These are phyloP conservation scores for Dasypogon diadema DNA, from an alignment of 2,888 invertebrate species.

Conservation along the genomic window DNA sequence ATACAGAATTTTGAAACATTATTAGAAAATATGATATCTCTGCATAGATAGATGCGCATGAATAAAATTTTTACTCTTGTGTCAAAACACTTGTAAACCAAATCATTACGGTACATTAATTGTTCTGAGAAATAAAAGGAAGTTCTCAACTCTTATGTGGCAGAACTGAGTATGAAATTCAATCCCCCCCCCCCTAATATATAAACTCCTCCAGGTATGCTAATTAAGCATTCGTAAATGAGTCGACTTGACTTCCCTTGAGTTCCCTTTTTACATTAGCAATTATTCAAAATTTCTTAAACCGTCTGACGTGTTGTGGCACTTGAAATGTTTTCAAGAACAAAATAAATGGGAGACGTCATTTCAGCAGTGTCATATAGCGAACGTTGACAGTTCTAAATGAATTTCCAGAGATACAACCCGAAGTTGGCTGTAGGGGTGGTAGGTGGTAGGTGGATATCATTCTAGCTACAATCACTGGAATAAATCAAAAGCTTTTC, in stretches of 20 bases:
- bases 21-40: no score
- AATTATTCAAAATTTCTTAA: conserved; percentile 47
- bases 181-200: no score
- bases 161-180: no score
- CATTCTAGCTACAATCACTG: conserved; percentile 27
- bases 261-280: conserved; percentile 14
- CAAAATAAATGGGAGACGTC: conserved; percentile 45
- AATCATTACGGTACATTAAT: no score
- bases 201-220: not conserved
- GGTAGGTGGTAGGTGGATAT: not conserved
- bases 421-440: not conserved
- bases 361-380: conserved; percentile 44
- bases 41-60: no score
- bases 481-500: conserved; percentile 44
- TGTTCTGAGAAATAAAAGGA: no score
- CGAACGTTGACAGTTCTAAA: conserved; percentile 48
- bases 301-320: conserved; percentile 42
- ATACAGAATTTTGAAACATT: no score
- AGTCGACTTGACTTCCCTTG: not conserved
- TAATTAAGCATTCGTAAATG: not conserved
- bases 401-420: conserved; percentile 43
- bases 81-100: no score
- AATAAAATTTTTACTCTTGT: no score
- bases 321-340: conserved; percentile 44
- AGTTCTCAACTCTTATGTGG: no score